Evolutionary conservation across 2,113 vertebrate genomes (phyloP).

Genomic region (Aphelocoma coerulescens): DNA sequence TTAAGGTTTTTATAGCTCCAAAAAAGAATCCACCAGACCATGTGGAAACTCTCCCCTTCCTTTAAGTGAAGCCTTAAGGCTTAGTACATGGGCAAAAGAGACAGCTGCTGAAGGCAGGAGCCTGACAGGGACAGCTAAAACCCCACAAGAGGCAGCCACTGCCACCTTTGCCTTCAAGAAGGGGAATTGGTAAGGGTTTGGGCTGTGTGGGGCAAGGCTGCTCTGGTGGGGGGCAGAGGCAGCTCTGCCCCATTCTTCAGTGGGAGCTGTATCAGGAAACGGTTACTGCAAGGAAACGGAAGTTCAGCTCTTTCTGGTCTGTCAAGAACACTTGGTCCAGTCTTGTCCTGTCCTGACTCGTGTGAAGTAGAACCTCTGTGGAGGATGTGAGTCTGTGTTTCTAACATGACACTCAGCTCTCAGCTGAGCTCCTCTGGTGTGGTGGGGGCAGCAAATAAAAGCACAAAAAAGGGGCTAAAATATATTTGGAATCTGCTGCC

Average conservation of each 20-base stretch:
- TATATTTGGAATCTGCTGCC: background rate
- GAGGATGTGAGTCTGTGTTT: background rate
- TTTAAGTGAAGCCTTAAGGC: background rate
- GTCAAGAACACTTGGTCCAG: background rate
- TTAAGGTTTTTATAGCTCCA: background rate
- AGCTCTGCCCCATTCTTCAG: background rate
- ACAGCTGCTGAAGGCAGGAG: background rate
- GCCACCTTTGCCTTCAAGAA: background rate
- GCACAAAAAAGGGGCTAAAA: background rate
- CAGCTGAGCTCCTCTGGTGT: background rate
- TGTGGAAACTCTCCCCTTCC: background rate
- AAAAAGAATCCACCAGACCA: background rate
- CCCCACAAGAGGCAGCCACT: background rate
- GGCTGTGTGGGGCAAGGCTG: background rate
- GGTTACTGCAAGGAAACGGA: background rate
- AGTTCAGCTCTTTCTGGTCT: background rate
- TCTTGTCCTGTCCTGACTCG: background rate
- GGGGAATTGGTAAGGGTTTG: background rate
- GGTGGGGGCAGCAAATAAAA: background rate
- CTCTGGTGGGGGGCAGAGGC: background rate
- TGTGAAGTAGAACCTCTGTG: background rate
- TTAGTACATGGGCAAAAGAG: background rate
- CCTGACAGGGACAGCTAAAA: background rate
- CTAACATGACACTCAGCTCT: rapidly evolving
- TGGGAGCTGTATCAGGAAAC: background rate